Base-by-base conservation (phyloP, 2,888 invertebrate genomes). In the Perdita meconis region DNA sequence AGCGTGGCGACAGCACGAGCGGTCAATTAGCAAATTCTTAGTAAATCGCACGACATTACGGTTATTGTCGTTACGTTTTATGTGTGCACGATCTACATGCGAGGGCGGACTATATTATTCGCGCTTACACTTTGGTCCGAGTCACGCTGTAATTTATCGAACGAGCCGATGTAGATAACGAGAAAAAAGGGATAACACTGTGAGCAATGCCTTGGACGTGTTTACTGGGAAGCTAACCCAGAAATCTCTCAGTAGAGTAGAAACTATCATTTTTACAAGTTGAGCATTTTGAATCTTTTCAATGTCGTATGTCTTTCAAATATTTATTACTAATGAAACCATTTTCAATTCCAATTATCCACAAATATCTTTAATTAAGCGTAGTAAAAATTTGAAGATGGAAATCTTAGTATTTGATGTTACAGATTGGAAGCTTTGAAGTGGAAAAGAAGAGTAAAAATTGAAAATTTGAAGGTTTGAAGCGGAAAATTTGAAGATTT, bases 31-130 rank as follows among this genome's bases (percentile, higher is more conserved):
- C 42, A 74, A 74, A 74, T 74, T 74, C 74, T 74, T 74, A 72
- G 74, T 73, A 74, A 91, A 91, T 90, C 89, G 89, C 88, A 87
- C 87, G 87, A 80, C 84, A 89, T 90, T 90, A 88, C 71, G 77
- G 70, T 79, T 78, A 82, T 78, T 81, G 69, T 83, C 47, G 22
- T 47, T 47, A 83, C 78, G 81, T 81, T 78, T 81, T 78, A 74
- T 84, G 82, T 83, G 84, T 74, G 70, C 79, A 84, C 81, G 85
- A 87, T 87, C 79, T 84, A 80, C 89, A 87, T 89, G 87, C 88
- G 80, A 84, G 83, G 90, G 89, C 86, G 89, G 89, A 89, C 87
- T 90, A 88, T 80, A 90, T 91, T 90, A 90, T 90, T 90, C 90
- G 89, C 79, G 79, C 78, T 79, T 79, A 68, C 75, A 82, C 75